phyloP scores from a whole-genome alignment of 2,888 invertebrate species.

The Temnothorax unifasciatus region DNA sequence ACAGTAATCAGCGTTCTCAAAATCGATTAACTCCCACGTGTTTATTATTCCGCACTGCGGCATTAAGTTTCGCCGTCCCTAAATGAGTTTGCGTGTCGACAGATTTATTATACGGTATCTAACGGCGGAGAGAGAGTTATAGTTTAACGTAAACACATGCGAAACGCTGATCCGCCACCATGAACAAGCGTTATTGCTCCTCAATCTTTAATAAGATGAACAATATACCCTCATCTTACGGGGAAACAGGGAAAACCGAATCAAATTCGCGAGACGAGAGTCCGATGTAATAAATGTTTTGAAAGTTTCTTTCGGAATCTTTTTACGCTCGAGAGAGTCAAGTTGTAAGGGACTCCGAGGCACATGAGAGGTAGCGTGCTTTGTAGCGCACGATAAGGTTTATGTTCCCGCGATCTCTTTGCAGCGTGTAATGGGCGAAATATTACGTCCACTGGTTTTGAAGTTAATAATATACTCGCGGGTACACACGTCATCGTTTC shows the following conservation, averaged over 20 bases:
- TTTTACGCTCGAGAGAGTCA: constrained; percentile 16
- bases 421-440: constrained; percentile 39
- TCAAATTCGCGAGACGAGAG: constrained; percentile 30
- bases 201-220: background rate
- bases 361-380: constrained; percentile 27
- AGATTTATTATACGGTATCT: constrained; percentile 32
- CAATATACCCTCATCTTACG: background rate
- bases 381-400: constrained; percentile 39
- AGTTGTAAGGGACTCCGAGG: constrained; percentile 19
- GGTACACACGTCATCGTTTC: constrained; percentile 58
- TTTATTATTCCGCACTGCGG: constrained; percentile 32
- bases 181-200: background rate
- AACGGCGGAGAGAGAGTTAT: background rate
- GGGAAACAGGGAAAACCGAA: background rate
- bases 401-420: constrained; percentile 46
- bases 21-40: constrained; percentile 67
- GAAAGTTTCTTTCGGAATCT: constrained; percentile 41
- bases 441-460: constrained; percentile 44
- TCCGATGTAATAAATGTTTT: constrained; percentile 42
- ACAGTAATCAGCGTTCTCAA: constrained; percentile 68
- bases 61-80: constrained; percentile 33
- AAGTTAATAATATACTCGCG: constrained; percentile 55
- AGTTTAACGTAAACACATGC: constrained; percentile 26
- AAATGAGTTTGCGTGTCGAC: constrained; percentile 41
- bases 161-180: background rate